Percentiles rank a stretch among this genome's conserved stretches.
Evolutionary conservation across 53 echinoderm and acorn worm genomes (phyloP).

Genomic region (Hippasteria phrygiana): DNA sequence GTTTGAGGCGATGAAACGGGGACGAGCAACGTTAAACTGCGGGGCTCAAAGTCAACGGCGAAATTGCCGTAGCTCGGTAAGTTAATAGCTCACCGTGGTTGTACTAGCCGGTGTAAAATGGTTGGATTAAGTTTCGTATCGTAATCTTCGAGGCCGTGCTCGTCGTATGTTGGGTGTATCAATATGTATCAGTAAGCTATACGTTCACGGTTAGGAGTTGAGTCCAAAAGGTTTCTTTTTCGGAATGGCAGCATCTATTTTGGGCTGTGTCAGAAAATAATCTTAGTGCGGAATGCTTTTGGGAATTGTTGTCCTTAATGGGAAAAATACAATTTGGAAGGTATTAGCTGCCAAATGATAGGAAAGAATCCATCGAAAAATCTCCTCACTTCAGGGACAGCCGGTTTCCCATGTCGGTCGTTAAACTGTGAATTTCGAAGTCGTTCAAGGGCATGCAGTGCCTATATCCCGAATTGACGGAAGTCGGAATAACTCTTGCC

Average conservation of each 20-base stretch:
- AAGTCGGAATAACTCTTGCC: constrained; percentile 10
- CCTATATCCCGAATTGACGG: constrained; percentile 21
- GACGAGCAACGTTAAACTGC: neutral
- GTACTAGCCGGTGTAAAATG: too few relatives aligned
- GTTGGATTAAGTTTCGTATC: too few relatives aligned
- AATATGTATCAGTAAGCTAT: too few relatives aligned
- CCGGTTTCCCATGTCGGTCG: constrained; percentile 21
- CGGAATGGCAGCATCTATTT: too few relatives aligned
- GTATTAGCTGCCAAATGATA: neutral
- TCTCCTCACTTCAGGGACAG: neutral
- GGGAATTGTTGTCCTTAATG: neutral
- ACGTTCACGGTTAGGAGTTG: too few relatives aligned
- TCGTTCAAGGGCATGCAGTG: constrained; percentile 45
- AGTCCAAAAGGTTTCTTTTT: too few relatives aligned
- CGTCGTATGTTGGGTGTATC: too few relatives aligned
- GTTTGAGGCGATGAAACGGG: constrained; percentile 19
- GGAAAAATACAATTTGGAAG: neutral
- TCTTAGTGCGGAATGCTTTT: neutral
- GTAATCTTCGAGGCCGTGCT: too few relatives aligned
- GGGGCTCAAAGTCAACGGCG: neutral
- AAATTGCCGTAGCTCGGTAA: constrained; percentile 23
- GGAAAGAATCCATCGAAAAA: neutral
- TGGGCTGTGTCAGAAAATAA: neutral
- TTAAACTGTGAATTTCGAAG: constrained; percentile 48
- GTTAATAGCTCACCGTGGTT: neutral